Percentiles rank a stretch among this genome's conserved stretches.
Conservation (phyloP, 2,797 vertebrate species). For the Chloroceryle amazona region DNA sequence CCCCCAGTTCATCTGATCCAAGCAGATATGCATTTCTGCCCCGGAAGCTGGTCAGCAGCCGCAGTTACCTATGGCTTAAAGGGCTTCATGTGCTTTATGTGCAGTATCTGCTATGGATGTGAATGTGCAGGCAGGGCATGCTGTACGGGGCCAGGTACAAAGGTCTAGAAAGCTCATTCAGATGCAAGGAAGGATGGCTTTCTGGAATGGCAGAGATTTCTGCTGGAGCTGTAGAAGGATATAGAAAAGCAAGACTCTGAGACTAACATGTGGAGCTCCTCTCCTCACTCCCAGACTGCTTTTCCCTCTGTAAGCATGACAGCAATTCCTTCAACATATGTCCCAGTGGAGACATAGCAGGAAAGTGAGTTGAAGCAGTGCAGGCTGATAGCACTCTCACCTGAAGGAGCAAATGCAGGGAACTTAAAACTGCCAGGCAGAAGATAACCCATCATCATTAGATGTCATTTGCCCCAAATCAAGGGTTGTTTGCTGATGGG, state of each 20-base stretch:
- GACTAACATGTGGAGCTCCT: background rate
- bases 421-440: background rate
- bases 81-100: background rate
- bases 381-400: background rate
- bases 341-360: background rate
- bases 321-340: background rate
- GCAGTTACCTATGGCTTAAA: background rate
- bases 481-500: background rate
- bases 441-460: background rate
- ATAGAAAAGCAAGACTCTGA: background rate
- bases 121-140: background rate
- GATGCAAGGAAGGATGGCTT: background rate
- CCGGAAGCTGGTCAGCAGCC: background rate
- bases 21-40: background rate
- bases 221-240: background rate
- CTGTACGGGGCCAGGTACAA: background rate
- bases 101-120: rapidly evolving
- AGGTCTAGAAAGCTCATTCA: background rate
- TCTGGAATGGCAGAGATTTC: background rate
- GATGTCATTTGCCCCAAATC: background rate
- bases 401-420: background rate
- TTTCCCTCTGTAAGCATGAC: rapidly evolving
- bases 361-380: background rate
- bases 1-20: background rate
- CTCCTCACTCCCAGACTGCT: background rate